phyloP scores from a whole-genome alignment of 2,888 invertebrate genomes.

The Flexamia atlantica region DNA sequence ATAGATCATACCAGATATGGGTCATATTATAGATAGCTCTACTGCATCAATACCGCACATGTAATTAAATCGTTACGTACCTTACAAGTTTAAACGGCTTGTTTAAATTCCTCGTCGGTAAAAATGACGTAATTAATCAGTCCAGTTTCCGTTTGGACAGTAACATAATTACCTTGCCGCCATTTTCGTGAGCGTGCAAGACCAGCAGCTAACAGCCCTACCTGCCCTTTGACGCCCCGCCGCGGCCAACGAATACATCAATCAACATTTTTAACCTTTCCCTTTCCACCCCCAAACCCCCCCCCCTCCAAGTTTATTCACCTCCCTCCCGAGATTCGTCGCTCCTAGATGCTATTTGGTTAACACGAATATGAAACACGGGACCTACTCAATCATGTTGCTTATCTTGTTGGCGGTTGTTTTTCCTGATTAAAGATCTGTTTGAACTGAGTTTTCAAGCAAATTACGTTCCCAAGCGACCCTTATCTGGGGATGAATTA shows the following conservation, averaged over 20 bases:
- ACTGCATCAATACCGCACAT: no score
- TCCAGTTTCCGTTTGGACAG: no score
- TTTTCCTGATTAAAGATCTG: neutral
- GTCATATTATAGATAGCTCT: no score
- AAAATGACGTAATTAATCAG: no score
- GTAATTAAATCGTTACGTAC: no score
- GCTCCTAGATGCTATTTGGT: neutral
- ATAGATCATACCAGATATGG: no score
- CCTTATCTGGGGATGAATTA: no score
- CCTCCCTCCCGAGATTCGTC: neutral
- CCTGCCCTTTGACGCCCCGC: neutral
- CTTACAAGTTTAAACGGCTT: no score
- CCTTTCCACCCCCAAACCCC: neutral
- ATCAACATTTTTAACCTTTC: conserved; percentile 24
- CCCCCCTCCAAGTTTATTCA: neutral
- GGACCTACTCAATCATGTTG: conserved; percentile 24
- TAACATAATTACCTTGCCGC: no score
- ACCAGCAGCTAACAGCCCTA: neutral
- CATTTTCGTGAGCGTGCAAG: no score
- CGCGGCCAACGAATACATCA: conserved; percentile 18
- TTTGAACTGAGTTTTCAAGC: neutral
- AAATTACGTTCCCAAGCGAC: neutral
- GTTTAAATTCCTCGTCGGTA: no score
- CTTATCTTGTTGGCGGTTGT: neutral
- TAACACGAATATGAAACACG: conserved; percentile 26